phyloP scores from a whole-genome alignment of 2,797 vertebrate genomes.

The Sciurus carolinensis region DNA sequence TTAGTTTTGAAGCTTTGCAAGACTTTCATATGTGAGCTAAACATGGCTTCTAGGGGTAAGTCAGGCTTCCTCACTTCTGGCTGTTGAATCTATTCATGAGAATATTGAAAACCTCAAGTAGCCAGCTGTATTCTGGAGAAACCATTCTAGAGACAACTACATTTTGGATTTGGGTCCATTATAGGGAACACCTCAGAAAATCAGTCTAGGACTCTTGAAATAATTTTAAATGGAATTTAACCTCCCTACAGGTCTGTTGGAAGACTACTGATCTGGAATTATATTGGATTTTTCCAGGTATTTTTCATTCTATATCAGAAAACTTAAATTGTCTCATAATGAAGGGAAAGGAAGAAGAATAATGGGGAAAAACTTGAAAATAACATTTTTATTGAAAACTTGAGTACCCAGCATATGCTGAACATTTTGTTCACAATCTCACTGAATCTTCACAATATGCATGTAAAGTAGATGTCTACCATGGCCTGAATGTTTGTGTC shows the following conservation, averaged over 20 bases:
- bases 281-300: background rate
- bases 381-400: background rate
- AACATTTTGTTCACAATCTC: background rate
- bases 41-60: background rate
- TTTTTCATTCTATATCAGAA: background rate
- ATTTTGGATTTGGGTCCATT: background rate
- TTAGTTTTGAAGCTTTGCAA: background rate
- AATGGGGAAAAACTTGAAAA: background rate
- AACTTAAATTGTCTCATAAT: background rate
- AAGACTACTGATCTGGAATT: conserved; percentile 16
- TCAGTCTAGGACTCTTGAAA: background rate
- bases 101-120: background rate
- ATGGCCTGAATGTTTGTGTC: too few species aligned
- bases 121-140: background rate
- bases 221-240: conserved; percentile 47
- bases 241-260: background rate
- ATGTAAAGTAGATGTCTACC: too few species aligned
- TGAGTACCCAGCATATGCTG: background rate
- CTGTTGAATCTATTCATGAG: background rate
- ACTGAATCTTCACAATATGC: background rate
- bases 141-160: too few species aligned
- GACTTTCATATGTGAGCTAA: background rate
- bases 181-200: background rate
- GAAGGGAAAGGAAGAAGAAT: conserved; percentile 18
- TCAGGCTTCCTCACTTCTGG: background rate